Evolutionary conservation across 2,888 invertebrate species (phyloP).

Genomic region (Mimachlamys varia): DNA sequence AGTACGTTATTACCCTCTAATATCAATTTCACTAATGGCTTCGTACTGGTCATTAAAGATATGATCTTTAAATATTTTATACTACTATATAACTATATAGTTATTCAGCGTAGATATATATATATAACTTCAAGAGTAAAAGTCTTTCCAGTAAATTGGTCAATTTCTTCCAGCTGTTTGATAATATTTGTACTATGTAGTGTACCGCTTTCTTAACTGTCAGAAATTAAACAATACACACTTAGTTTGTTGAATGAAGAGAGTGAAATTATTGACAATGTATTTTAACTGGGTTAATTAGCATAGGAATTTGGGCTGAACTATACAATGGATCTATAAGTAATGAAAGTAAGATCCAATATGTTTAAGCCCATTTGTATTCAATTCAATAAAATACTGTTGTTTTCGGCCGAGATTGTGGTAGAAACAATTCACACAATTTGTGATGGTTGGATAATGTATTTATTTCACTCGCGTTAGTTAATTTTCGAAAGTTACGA

Average conservation of each 20-base stretch:
- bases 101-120: neutral
- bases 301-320: too few species aligned
- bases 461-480: too few species aligned
- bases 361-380: too few species aligned
- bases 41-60: neutral
- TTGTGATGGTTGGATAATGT: too few species aligned
- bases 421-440: too few species aligned
- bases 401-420: too few species aligned
- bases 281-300: neutral
- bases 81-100: neutral
- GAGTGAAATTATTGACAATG: neutral
- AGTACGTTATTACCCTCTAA: neutral
- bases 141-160: neutral
- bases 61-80: neutral
- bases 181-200: neutral
- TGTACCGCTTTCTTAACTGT: neutral
- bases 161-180: neutral
- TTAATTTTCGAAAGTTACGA: too few species aligned
- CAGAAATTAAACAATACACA: neutral
- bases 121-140: neutral
- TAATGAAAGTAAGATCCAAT: too few species aligned
- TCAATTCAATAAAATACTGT: too few species aligned
- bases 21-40: slow-evolving; percentile 27
- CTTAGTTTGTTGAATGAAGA: neutral
- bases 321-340: too few species aligned